Base-by-base conservation (phyloP, 2,113 vertebrate genomes). In the Paraplagusia blochii region DNA sequence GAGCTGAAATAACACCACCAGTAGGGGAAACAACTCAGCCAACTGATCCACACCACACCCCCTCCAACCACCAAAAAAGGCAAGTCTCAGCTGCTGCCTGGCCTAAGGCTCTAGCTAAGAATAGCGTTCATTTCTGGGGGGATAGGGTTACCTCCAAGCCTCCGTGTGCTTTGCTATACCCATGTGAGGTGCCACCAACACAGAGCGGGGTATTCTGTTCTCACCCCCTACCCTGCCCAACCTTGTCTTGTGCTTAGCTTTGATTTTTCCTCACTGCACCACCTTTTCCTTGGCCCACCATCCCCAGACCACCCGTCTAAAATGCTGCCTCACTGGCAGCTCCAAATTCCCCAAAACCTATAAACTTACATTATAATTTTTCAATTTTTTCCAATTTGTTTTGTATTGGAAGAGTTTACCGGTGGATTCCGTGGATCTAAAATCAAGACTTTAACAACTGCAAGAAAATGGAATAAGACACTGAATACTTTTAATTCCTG, bases 31-130 rank as follows among this genome's bases (percentile, higher is more conserved):
- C 43, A 8, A 2, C 44, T 63, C 36, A 35, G 40, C 57, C 19
- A 61, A 39, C 47, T 72, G 77, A 72, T 69, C 36, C 58, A 10
- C 36, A 9, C 36, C 36, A 9, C 36, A 39, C 38, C 72, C 66
- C 51, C 60, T 54, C 62, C 45, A 49, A 79, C 14, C 7, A 54
- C 90, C 88, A 71, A 88, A 92, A 89, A 92, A 90, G 90, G 90
- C 65, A 76, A 80, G 81, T 9, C 51, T 45, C 67, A 80, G 80
- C 33, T 15, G 55, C 85, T 79, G 80, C 72, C 69, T 60, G 22
- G 62, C 50, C 56, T 56, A 44, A 56, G 74, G 51, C 78, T 58
- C 66, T 49, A 22, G 71, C 90, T 90, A 92, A 90, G 83, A 90
- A 90, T 92, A 92, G 89, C 86, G 63, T 66, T 72, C 53, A 59